Conservation (phyloP, 2,113 vertebrate species). For the Arothron firmamentum region DNA sequence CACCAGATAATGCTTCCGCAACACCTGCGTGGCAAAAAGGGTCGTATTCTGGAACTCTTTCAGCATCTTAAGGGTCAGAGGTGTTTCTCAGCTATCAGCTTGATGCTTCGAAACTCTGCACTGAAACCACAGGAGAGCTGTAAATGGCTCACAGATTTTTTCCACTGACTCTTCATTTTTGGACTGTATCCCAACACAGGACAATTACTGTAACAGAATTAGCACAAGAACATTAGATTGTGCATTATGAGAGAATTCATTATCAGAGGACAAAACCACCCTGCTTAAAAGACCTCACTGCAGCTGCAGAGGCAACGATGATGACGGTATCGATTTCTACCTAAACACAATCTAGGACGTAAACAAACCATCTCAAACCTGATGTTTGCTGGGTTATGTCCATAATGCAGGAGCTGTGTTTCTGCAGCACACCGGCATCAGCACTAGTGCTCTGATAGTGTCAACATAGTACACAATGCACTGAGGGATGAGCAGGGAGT, state of each 20-base stretch:
- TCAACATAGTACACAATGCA: too few species aligned
- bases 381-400: too few species aligned
- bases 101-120: neutral
- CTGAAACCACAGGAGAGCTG: constrained; percentile 11
- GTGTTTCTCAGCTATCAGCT: constrained; percentile 2
- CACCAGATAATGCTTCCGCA: constrained; percentile 26
- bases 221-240: constrained; percentile 6
- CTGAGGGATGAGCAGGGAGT: too few species aligned
- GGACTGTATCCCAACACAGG: constrained; percentile 13
- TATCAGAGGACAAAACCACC: constrained; percentile 4
- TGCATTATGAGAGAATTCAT: constrained; percentile 18
- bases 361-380: neutral
- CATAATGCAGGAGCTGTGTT: too few species aligned
- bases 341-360: neutral
- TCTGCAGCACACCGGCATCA: too few species aligned
- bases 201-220: constrained; percentile 8
- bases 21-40: constrained; percentile 37
- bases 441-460: too few species aligned
- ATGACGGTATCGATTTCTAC: neutral
- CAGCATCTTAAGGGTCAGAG: constrained; percentile 16
- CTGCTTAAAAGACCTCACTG: constrained; percentile 5
- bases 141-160: constrained; percentile 10
- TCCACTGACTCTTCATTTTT: constrained; percentile 13
- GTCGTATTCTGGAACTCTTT: constrained; percentile 31
- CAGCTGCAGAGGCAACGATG: neutral